Percentiles rank a stretch among this genome's conserved stretches.
Conservation (phyloP, 1,140 invertebrate genomes). For the Apolygus lucorum region DNA sequence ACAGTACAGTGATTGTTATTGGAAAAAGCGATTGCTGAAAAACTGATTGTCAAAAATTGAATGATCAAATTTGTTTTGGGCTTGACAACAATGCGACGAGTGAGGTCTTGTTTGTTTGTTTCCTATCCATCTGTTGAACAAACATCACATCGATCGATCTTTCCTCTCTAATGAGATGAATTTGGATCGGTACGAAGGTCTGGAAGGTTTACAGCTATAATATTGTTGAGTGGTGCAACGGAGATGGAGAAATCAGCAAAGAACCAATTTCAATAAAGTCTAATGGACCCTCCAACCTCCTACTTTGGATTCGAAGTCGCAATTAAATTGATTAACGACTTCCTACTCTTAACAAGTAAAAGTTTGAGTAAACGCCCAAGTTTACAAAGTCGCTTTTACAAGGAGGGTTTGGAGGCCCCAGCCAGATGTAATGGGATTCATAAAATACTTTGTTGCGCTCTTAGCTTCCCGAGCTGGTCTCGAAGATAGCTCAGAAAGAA, state of each 20-base stretch:
- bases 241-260: not conserved
- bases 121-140: too few relatives aligned
- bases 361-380: constrained; percentile 5
- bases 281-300: constrained; percentile 7
- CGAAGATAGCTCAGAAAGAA: not conserved
- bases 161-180: too few relatives aligned
- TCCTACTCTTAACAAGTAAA: constrained; percentile 10
- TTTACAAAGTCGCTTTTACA: constrained; percentile 1
- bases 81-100: too few relatives aligned
- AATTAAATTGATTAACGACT: constrained; percentile 17
- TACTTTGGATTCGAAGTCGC: not conserved
- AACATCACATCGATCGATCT: too few relatives aligned
- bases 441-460: constrained; percentile 12
- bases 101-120: too few relatives aligned
- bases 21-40: too few relatives aligned
- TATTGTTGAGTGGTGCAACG: not conserved
- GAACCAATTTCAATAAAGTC: constrained; percentile 13
- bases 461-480: not conserved
- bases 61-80: too few relatives aligned
- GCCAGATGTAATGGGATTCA: constrained; percentile 10
- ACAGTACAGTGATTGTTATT: too few relatives aligned
- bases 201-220: too few relatives aligned
- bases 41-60: too few relatives aligned
- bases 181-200: too few relatives aligned
- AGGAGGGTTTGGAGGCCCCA: not conserved